phyloP scores from a whole-genome alignment of 53 echinoderm and acorn worm species.

The Glandiceps talaboti region DNA sequence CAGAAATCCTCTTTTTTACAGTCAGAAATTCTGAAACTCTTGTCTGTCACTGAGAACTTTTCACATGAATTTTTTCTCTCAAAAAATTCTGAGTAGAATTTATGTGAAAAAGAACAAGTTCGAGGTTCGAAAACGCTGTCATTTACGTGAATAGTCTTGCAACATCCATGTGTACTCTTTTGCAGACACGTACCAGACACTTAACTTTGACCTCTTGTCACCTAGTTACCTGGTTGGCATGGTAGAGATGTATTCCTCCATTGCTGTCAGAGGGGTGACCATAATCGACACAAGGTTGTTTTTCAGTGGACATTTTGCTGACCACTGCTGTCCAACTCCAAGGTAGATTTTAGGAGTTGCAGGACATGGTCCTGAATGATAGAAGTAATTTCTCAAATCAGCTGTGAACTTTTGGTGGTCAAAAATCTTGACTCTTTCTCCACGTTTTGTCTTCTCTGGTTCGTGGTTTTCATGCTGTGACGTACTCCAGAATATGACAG shows the following conservation, averaged over 20 bases:
- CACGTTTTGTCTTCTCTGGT: neutral
- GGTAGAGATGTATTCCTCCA: neutral
- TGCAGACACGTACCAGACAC: too few relatives aligned
- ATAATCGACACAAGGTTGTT: neutral
- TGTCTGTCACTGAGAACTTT: too few relatives aligned
- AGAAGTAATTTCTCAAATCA: neutral
- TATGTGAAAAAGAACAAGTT: too few relatives aligned
- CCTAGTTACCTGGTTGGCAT: too few relatives aligned
- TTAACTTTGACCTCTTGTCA: too few relatives aligned
- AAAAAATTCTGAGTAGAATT: too few relatives aligned
- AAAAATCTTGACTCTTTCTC: neutral
- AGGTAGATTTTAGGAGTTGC: neutral
- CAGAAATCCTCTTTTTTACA: too few relatives aligned
- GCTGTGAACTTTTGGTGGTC: neutral
- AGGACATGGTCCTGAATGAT: neutral
- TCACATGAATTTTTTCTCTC: too few relatives aligned
- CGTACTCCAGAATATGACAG: neutral
- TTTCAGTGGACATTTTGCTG: neutral
- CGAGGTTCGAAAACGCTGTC: too few relatives aligned
- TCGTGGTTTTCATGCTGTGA: neutral
- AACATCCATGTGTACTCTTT: too few relatives aligned
- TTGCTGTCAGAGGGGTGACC: neutral
- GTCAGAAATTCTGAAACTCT: too few relatives aligned
- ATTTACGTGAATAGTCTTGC: too few relatives aligned
- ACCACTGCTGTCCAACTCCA: neutral